These are phyloP conservation scores for Ceyx margarethae DNA, from an alignment of 2,113 vertebrate genomes.

Conservation along the genomic window DNA sequence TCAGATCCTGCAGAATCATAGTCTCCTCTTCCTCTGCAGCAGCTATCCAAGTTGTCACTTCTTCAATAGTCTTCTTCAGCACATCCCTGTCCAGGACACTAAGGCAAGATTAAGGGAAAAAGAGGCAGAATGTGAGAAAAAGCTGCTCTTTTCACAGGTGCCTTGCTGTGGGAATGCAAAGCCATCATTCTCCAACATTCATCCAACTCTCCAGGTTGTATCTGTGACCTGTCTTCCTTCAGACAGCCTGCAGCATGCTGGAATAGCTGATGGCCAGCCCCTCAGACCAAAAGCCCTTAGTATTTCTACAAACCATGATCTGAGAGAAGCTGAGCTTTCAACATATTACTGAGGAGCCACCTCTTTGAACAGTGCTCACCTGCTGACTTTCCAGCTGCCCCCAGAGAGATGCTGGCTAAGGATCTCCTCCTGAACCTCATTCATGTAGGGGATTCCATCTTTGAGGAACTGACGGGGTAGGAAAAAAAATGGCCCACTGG, in stretches of 20 bases:
- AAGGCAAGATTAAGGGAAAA: not conserved
- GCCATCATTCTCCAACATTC: not conserved
- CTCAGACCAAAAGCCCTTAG: not conserved
- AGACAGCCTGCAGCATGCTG: not conserved
- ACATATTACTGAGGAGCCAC: not conserved
- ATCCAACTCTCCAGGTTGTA: not conserved
- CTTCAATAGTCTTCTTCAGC: constrained; percentile 72
- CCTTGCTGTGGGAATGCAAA: not conserved
- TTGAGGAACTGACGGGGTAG: constrained; percentile 69
- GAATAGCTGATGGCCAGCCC: accelerated
- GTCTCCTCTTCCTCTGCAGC: constrained; percentile 70
- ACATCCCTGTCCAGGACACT: constrained; percentile 62
- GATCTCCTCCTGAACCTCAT: constrained; percentile 73
- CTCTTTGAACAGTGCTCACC: constrained; percentile 24
- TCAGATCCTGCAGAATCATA: constrained; percentile 67
- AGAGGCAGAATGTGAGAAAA: not conserved
- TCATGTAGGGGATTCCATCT: constrained; percentile 78
- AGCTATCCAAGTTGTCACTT: constrained; percentile 74
- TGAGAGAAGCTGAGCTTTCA: not conserved
- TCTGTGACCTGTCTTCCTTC: not conserved
- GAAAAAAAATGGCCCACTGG: not conserved
- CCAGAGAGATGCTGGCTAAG: constrained; percentile 54
- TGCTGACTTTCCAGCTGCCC: constrained; percentile 56
- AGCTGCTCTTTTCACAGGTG: not conserved
- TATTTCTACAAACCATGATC: not conserved